These are phyloP conservation scores for Tiliqua scincoides DNA, from an alignment of 2,113 vertebrate species.

Conservation along the genomic window DNA sequence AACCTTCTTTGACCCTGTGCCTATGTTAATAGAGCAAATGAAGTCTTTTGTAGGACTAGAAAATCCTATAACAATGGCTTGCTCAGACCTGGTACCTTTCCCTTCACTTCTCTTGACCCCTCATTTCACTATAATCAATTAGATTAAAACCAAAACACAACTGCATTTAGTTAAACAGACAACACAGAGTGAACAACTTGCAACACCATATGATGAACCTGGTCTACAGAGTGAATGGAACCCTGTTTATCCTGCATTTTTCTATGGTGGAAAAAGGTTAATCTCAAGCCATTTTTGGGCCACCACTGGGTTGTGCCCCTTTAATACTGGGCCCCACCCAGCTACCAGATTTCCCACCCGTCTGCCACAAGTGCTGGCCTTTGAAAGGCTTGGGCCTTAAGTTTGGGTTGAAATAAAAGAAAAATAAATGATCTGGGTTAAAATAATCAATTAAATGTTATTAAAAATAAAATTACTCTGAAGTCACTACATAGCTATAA, in stretches of 20 bases:
- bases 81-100: neutral
- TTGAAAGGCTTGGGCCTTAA: no score
- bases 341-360: no score
- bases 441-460: no score
- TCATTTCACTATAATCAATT: neutral
- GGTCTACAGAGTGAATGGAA: neutral
- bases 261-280: neutral
- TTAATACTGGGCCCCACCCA: no score
- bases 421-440: no score
- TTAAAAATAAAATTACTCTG: no score
- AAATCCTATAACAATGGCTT: neutral
- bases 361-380: no score
- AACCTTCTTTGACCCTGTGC: neutral
- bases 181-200: accelerated
- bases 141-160: neutral
- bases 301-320: no score
- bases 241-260: no score
- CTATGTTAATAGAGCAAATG: neutral
- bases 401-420: no score
- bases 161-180: constrained; percentile 9
- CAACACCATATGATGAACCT: neutral
- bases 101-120: neutral
- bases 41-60: neutral
- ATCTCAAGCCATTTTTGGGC: neutral
- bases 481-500: no score